Evolutionary conservation across 2,888 invertebrate genomes (phyloP).

Genomic region (Tinea semifulvella): DNA sequence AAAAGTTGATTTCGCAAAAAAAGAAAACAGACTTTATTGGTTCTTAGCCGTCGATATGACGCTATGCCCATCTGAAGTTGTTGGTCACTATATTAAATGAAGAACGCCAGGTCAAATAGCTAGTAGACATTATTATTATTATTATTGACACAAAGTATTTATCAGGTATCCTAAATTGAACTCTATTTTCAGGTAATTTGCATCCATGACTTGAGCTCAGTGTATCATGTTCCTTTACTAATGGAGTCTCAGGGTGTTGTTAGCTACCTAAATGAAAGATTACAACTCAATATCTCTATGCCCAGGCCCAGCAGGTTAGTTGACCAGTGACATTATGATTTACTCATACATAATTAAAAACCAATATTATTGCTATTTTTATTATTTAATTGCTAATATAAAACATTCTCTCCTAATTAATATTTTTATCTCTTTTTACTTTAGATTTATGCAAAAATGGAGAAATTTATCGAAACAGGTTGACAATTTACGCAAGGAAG

Average conservation of each 20-base stretch:
- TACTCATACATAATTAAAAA: neutral
- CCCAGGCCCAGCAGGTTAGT: conserved; percentile 70
- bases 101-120: too few relatives aligned
- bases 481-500: conserved; percentile 83
- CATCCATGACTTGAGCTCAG: conserved; percentile 92
- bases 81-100: too few relatives aligned
- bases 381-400: too few relatives aligned
- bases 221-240: conserved; percentile 94
- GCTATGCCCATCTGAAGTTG: too few relatives aligned
- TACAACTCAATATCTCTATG: conserved; percentile 77
- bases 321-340: neutral
- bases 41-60: too few relatives aligned
- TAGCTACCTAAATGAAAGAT: conserved; percentile 81
- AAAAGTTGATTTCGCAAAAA: too few relatives aligned
- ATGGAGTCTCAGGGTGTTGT: conserved; percentile 93
- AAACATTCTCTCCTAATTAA: too few relatives aligned
- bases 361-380: neutral
- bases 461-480: conserved; percentile 86
- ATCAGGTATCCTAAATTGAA: too few relatives aligned
- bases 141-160: too few relatives aligned
- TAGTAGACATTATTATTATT: too few relatives aligned
- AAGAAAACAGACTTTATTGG: too few relatives aligned
- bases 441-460: conserved; percentile 88
- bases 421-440: conserved; percentile 19
- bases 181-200: conserved; percentile 80